phyloP scores from a whole-genome alignment of 2,797 vertebrate genomes.

The Notolepis coatsorum region DNA sequence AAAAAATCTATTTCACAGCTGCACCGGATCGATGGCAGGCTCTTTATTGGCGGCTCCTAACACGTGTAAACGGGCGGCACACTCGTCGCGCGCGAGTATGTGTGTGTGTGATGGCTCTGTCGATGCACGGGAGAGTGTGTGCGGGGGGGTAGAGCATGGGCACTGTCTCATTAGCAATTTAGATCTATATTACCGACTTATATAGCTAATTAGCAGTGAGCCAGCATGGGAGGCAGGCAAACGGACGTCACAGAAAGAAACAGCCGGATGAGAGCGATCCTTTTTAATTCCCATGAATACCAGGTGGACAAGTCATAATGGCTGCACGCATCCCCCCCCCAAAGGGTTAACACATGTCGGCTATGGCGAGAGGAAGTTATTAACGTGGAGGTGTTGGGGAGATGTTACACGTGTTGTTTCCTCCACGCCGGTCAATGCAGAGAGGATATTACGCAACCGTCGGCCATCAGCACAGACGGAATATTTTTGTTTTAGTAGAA shows the following conservation, averaged over 20 bases:
- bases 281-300: slow-evolving; percentile 20
- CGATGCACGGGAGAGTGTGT: slow-evolving; percentile 5
- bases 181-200: slow-evolving; percentile 56
- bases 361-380: slow-evolving; percentile 38
- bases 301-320: slow-evolving; percentile 37
- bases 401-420: too few species aligned
- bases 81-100: too few species aligned
- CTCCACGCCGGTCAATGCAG: too few species aligned
- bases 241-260: slow-evolving; percentile 39
- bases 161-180: slow-evolving; percentile 60
- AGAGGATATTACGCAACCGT: too few species aligned
- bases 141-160: slow-evolving; percentile 30
- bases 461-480: too few species aligned
- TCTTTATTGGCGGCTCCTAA: slow-evolving; percentile 47
- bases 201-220: slow-evolving; percentile 61
- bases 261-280: slow-evolving; percentile 26
- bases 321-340: slow-evolving; percentile 25
- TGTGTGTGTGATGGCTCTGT: too few species aligned
- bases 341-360: slow-evolving; percentile 32
- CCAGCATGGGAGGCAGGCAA: slow-evolving; percentile 30
- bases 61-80: slow-evolving; percentile 47
- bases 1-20: slow-evolving; percentile 45
- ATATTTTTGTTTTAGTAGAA: too few species aligned
- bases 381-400: too few species aligned
- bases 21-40: slow-evolving; percentile 55